phyloP scores from a whole-genome alignment of 2,113 vertebrate species.

The Tyto alba region DNA sequence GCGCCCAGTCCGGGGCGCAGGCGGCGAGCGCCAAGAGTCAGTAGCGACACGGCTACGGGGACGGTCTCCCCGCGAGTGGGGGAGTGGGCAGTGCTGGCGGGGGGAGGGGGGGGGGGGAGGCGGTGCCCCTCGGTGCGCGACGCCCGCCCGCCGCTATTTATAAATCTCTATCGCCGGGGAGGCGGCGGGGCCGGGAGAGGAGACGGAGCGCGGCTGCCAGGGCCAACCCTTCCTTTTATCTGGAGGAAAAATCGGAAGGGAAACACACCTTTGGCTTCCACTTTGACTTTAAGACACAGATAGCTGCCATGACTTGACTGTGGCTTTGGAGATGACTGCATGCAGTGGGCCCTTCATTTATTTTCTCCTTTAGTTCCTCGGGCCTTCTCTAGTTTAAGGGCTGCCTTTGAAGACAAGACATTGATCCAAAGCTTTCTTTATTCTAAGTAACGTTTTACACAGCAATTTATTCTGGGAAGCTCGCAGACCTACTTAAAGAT shows the following conservation, averaged over 20 bases:
- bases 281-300: no score
- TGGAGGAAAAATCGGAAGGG: background rate
- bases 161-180: no score
- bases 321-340: background rate
- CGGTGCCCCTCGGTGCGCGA: background rate
- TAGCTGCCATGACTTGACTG: background rate
- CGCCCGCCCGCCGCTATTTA: background rate
- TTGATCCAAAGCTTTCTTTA: background rate
- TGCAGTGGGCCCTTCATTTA: fast-evolving
- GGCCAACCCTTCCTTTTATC: fast-evolving
- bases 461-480: background rate
- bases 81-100: background rate
- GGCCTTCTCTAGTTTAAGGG: background rate
- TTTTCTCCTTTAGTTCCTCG: background rate
- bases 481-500: background rate
- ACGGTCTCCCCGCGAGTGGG: background rate
- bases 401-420: background rate
- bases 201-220: background rate
- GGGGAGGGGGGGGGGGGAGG: background rate
- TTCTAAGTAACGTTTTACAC: background rate
- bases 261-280: background rate
- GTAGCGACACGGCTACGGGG: background rate
- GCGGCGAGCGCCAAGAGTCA: background rate
- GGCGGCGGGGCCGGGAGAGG: no score
- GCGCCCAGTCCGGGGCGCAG: background rate